phyloP scores from a whole-genome alignment of 2,113 vertebrate genomes.

The Micronisus gabar region DNA sequence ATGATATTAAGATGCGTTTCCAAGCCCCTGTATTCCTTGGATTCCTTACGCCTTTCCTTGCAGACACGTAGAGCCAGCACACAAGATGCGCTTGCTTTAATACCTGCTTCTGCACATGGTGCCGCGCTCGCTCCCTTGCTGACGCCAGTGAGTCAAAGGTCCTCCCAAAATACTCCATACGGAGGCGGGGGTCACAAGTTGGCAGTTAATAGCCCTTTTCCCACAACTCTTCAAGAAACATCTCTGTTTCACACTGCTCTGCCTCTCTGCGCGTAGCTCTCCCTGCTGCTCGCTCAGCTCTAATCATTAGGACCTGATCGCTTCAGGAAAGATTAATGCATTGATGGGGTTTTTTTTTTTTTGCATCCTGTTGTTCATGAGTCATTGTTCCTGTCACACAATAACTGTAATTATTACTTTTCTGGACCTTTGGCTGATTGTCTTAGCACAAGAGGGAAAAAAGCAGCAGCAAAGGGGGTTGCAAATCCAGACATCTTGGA shows the following conservation, averaged over 20 bases:
- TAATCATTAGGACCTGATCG: not conserved
- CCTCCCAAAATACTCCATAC: not conserved
- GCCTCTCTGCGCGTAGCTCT: not conserved
- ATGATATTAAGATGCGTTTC: not conserved
- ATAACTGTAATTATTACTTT: slow-evolving; percentile 6
- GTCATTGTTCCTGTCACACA: not conserved
- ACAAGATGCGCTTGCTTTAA: not conserved
- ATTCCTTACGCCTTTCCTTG: not conserved
- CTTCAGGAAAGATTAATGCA: not conserved
- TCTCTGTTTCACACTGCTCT: not conserved
- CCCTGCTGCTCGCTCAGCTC: not conserved
- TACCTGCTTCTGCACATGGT: not conserved
- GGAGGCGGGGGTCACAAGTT: rapidly evolving
- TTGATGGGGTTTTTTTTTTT: not conserved
- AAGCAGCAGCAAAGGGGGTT: not conserved
- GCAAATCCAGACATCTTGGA: not conserved
- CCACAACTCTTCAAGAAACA: not conserved
- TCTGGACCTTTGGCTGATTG: not conserved
- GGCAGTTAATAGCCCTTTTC: not conserved
- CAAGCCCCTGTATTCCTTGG: not conserved
- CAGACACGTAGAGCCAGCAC: not conserved
- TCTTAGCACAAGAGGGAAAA: not conserved
- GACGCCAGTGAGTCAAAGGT: not conserved
- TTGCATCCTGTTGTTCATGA: not conserved
- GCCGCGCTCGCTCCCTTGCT: not conserved